A percentile compares a stretch with the other conserved stretches of the same genome.
Evolutionary conservation across 2,113 vertebrate genomes (phyloP).

Genomic region (Peromyscus californicus): DNA sequence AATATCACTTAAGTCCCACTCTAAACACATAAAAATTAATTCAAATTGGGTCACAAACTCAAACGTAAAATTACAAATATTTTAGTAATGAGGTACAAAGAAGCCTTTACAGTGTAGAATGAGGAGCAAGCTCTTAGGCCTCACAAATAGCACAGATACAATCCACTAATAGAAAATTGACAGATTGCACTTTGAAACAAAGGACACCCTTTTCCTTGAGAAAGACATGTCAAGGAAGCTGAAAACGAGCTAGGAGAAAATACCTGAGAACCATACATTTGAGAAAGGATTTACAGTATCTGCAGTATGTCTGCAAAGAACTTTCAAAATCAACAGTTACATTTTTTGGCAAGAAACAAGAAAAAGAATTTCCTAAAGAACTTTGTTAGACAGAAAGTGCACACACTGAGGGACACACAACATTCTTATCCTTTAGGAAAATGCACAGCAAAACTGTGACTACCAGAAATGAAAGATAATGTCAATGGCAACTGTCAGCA

Average conservation of each 20-base stretch:
- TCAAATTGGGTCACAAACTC: background rate
- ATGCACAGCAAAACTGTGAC: background rate
- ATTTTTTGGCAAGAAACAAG: background rate
- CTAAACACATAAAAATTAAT: background rate
- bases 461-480: background rate
- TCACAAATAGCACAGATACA: background rate
- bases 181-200: background rate
- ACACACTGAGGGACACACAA: background rate
- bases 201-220: background rate
- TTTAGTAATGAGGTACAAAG: background rate
- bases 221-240: background rate
- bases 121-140: background rate
- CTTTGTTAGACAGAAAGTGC: background rate
- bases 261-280: background rate
- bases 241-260: background rate
- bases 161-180: background rate
- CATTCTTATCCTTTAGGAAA: background rate
- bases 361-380: background rate
- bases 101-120: background rate
- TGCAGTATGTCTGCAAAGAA: background rate
- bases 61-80: background rate
- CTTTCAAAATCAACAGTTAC: background rate
- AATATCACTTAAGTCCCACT: background rate
- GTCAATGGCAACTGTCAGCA: background rate
- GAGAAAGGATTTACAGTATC: background rate